Conservation (phyloP, 1,140 invertebrate genomes). For the Drosophila virilis region DNA sequence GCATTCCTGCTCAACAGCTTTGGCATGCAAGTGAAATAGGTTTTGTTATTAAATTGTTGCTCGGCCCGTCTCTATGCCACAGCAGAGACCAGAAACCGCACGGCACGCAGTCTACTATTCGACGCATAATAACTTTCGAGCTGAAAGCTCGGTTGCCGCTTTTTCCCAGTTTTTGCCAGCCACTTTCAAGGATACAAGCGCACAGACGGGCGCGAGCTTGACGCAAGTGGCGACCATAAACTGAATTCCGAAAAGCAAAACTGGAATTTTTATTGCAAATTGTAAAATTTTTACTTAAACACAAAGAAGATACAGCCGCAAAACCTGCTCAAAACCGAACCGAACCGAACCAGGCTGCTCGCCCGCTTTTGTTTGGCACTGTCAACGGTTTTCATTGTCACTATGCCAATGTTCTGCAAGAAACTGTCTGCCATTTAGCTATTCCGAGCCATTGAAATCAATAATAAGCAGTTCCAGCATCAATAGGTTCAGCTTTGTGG, state of each 20-base stretch:
- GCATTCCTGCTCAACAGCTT: slow-evolving; percentile 73
- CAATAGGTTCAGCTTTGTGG: slow-evolving; percentile 7
- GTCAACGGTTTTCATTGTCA: slow-evolving; percentile 69
- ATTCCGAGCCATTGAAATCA: slow-evolving; percentile 42
- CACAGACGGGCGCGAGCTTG: slow-evolving; percentile 6
- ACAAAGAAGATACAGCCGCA: slow-evolving; percentile 30
- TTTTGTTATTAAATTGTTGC: slow-evolving; percentile 82
- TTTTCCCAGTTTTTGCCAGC: slow-evolving; percentile 25
- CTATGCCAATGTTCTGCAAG: slow-evolving; percentile 50
- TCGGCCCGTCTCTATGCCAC: slow-evolving; percentile 56
- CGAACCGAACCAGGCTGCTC: neutral
- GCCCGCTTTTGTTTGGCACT: slow-evolving; percentile 43
- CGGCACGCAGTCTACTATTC: slow-evolving; percentile 46
- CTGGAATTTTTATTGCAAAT: slow-evolving; percentile 82
- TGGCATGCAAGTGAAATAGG: slow-evolving; percentile 81
- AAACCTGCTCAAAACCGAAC: neutral
- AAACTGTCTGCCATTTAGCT: slow-evolving; percentile 32
- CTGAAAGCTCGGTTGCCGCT: slow-evolving; percentile 53
- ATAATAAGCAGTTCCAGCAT: slow-evolving; percentile 43
- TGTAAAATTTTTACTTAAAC: slow-evolving; percentile 78
- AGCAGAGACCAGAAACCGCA: slow-evolving; percentile 4
- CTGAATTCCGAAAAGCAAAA: slow-evolving; percentile 80
- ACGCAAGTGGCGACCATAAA: slow-evolving; percentile 30
- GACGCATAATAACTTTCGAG: slow-evolving; percentile 78
- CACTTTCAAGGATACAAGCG: slow-evolving; percentile 52